These are phyloP conservation scores for Procavia capensis DNA, from an alignment of 2,113 vertebrate species.

Conservation along the genomic window DNA sequence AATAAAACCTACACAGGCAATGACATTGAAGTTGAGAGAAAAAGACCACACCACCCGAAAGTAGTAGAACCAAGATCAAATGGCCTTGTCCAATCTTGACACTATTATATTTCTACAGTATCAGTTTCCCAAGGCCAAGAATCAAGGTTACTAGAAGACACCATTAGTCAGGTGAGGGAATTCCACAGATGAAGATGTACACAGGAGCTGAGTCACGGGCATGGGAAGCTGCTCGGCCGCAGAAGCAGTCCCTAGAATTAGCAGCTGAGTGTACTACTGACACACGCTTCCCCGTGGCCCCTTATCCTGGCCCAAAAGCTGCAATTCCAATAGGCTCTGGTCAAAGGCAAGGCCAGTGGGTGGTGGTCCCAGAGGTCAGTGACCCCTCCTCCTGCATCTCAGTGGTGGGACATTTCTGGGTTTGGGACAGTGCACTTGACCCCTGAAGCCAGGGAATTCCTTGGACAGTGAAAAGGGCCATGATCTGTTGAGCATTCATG, in stretches of 20 bases:
- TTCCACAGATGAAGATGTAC: not conserved
- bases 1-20: not conserved
- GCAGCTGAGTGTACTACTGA: not conserved
- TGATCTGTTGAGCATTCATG: not conserved
- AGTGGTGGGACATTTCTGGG: not conserved
- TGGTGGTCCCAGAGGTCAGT: not conserved
- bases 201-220: not conserved
- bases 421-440: not conserved
- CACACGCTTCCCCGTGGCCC: not conserved
- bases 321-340: not conserved
- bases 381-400: not conserved
- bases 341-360: not conserved
- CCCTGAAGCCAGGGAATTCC: not conserved
- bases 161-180: not conserved
- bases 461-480: not conserved
- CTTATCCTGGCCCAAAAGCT: not conserved
- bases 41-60: not conserved
- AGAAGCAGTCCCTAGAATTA: not conserved
- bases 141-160: not conserved
- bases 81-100: not conserved
- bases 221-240: not conserved
- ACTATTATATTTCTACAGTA: not conserved
- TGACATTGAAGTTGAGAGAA: not conserved
- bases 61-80: not conserved
- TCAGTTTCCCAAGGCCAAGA: not conserved